Evolutionary conservation across 2,888 invertebrate species (phyloP).

Genomic region (Trichopoda pennipes): DNA sequence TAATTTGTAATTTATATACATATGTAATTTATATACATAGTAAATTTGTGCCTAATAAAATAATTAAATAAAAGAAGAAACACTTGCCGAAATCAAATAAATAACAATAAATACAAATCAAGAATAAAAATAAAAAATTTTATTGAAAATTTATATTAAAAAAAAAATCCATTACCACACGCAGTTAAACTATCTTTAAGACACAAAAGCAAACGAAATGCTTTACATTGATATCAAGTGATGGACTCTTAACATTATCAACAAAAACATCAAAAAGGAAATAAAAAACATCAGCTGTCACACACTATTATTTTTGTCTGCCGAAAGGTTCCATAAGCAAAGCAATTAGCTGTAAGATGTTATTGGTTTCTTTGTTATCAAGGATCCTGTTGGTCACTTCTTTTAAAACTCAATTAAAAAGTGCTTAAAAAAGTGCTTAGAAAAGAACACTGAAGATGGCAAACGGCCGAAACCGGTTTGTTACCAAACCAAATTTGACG

Average conservation of each 20-base stretch:
- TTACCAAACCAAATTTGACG: too few relatives aligned
- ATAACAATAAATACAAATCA: too few relatives aligned
- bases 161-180: constrained; percentile 55
- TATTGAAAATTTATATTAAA: constrained; percentile 37
- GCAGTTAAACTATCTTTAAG: constrained; percentile 14
- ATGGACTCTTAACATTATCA: constrained; percentile 73
- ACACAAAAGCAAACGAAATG: background rate
- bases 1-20: too few relatives aligned
- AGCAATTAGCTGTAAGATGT: constrained; percentile 56
- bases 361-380: constrained; percentile 25
- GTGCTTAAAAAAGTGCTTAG: too few relatives aligned
- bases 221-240: constrained; percentile 60
- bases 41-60: too few relatives aligned
- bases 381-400: constrained; percentile 14
- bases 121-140: constrained; percentile 16
- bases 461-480: too few relatives aligned
- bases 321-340: constrained; percentile 40
- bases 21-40: too few relatives aligned
- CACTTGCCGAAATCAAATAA: too few relatives aligned
- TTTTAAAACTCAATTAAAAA: too few relatives aligned
- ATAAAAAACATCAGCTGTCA: constrained; percentile 15
- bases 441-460: too few relatives aligned
- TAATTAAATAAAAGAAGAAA: too few relatives aligned
- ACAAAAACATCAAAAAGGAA: constrained; percentile 29
- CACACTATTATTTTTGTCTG: constrained; percentile 9